These are phyloP conservation scores for Hydropsyche betteni DNA, from an alignment of 2,888 invertebrate genomes.

Conservation along the genomic window DNA sequence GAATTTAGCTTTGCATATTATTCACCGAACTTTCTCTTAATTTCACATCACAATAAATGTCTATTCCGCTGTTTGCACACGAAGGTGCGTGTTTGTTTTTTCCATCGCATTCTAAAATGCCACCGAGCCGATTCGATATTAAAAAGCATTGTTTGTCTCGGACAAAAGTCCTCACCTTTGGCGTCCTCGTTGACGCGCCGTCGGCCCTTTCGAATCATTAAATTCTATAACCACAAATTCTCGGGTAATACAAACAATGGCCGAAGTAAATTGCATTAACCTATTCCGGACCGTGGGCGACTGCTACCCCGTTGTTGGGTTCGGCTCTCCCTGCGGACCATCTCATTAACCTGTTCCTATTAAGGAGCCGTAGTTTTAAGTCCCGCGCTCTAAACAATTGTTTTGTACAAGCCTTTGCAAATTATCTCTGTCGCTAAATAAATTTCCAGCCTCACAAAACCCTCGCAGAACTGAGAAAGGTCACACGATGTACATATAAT, in stretches of 20 bases:
- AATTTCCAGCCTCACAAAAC: slow-evolving; percentile 26
- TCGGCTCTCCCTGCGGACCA: slow-evolving; percentile 32
- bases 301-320: neutral
- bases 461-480: slow-evolving; percentile 9
- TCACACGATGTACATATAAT: neutral
- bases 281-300: slow-evolving; percentile 44
- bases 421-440: slow-evolving; percentile 36
- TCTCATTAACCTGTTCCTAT: slow-evolving; percentile 49
- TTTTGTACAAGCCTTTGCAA: slow-evolving; percentile 33
- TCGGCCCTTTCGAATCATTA: slow-evolving; percentile 50
- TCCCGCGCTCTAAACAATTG: slow-evolving; percentile 29
- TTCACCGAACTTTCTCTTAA: slow-evolving; percentile 37
- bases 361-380: slow-evolving; percentile 40
- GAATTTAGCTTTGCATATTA: slow-evolving; percentile 45
- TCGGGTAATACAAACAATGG: slow-evolving; percentile 51
- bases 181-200: slow-evolving; percentile 1
- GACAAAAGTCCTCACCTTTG: slow-evolving; percentile 19
- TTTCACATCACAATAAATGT: slow-evolving; percentile 29
- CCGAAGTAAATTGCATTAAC: slow-evolving; percentile 50
- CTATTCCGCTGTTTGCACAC: neutral
- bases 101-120: neutral
- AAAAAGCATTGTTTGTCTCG: slow-evolving; percentile 2
- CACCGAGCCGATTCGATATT: neutral
- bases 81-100: neutral
- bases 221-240: slow-evolving; percentile 52